Evolutionary conservation across 2,888 invertebrate species (phyloP).

Genomic region (Bedellia somnulentella): DNA sequence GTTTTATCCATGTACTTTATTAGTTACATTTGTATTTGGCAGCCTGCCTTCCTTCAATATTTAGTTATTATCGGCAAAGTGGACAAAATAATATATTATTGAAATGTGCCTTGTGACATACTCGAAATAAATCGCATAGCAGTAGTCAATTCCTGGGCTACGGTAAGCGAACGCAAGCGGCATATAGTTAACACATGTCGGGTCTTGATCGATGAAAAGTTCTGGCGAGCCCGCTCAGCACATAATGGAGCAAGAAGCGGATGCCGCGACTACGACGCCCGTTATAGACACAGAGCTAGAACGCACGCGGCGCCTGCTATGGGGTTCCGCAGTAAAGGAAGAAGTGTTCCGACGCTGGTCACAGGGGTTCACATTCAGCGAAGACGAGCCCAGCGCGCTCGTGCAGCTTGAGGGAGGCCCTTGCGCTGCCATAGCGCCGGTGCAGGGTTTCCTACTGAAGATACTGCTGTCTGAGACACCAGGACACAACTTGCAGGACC

Average conservation of each 20-base stretch:
- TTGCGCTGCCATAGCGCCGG: constrained; percentile 88
- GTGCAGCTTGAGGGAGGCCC: constrained; percentile 89
- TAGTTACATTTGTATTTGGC: too few species aligned
- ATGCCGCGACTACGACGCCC: constrained; percentile 16
- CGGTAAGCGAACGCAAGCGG: too few species aligned
- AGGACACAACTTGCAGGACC: constrained; percentile 61
- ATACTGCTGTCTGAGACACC: constrained; percentile 70
- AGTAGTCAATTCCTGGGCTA: too few species aligned
- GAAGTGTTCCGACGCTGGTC: constrained; percentile 92
- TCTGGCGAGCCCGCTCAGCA: too few species aligned
- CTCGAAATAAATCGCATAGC: too few species aligned
- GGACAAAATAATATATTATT: too few species aligned
- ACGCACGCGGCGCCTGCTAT: constrained; percentile 76
- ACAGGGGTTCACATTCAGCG: constrained; percentile 88
- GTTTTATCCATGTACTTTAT: too few species aligned
- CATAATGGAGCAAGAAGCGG: constrained; percentile 25
- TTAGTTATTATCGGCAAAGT: too few species aligned
- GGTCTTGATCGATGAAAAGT: too few species aligned
- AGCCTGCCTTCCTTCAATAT: too few species aligned
- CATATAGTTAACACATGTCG: too few species aligned
- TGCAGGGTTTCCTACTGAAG: constrained; percentile 85
- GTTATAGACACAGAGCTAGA: constrained; percentile 63
- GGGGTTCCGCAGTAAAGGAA: constrained; percentile 82
- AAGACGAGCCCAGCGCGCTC: constrained; percentile 83
- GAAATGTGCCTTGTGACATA: too few species aligned